Base-by-base conservation (phyloP, 2,797 vertebrate species). In the Nannoperca obscura region DNA sequence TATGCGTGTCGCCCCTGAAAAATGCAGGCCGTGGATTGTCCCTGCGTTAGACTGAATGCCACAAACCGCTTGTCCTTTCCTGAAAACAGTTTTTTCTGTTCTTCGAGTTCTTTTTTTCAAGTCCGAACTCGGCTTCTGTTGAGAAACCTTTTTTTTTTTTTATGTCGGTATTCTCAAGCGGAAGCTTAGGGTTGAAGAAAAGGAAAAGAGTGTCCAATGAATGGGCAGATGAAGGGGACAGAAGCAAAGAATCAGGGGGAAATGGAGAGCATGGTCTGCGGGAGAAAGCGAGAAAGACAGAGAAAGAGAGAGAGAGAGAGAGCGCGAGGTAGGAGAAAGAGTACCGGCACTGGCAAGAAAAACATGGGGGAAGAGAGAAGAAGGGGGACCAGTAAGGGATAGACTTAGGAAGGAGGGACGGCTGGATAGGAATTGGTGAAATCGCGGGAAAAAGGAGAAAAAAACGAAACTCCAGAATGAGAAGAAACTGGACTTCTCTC, bases 391-490 rank as follows among this genome's bases (percentile, higher is more conserved):
- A 82, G 89, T 78, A 91, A 86, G 88, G 86, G 87, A 85, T 74
- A 89, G 86, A 93, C 88, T 90, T 89, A 88, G 86, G 87, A 91
- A 91, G 88, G 90, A 92, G 90, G 85, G 87, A 91, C 83, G 81
- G 78, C 86, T 85, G 78, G 82, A 82, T 88, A 92, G 89, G 86
- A 93, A 93, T 88, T 86, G 75, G 71, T 67, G 78, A 94, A 93
- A 93, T 89, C 59, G 86, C 82, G 85, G 88, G 90, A 93, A 92
- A 91, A 75, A 49, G 49, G 38, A 61, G 38, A 81, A 82, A 88
- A 86, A 86, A 81, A 77, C 65, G 71, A 86, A 91, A 88, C 79
- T 90, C 55, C 65, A 81, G 80, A 85, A 91, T 69, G 68, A 84
- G 69, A 74, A 62, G 82, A 89, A 88, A 74, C 78, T 40, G 83